Conservation (phyloP, 2,888 invertebrate genomes). For the Elgonia sp. region DNA sequence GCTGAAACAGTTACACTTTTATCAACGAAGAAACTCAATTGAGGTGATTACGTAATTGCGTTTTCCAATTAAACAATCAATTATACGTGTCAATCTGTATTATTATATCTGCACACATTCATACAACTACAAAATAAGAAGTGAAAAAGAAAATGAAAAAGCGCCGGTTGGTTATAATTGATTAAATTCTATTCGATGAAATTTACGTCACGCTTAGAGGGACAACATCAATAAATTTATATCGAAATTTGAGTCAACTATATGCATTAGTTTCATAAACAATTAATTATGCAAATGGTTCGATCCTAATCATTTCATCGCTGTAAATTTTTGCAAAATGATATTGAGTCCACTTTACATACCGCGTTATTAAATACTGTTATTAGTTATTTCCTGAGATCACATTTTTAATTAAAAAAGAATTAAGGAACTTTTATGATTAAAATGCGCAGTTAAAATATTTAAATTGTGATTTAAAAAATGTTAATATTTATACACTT, state of each 20-base stretch:
- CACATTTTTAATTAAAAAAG: too few relatives aligned
- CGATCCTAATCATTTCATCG: constrained; percentile 11
- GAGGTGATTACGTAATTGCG: constrained; percentile 42
- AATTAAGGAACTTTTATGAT: too few relatives aligned
- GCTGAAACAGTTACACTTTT: constrained; percentile 22
- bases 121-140: constrained; percentile 36
- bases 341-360: neutral
- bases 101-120: constrained; percentile 12
- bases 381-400: too few relatives aligned
- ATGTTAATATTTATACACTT: too few relatives aligned
- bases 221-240: constrained; percentile 7
- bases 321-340: neutral
- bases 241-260: neutral
- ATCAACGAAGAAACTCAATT: constrained; percentile 27
- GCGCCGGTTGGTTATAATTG: constrained; percentile 23
- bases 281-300: constrained; percentile 39
- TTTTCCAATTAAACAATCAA: constrained; percentile 47
- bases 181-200: constrained; percentile 37
- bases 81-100: constrained; percentile 42
- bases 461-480: too few relatives aligned
- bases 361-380: too few relatives aligned
- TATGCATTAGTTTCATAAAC: constrained; percentile 38
- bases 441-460: too few relatives aligned
- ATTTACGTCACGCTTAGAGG: constrained; percentile 29
- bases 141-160: constrained; percentile 25